Evolutionary conservation across 2,888 invertebrate species (phyloP), one percentile per base, ranked within the genome.

Genomic region (Pyrrhia umbra): DNA sequence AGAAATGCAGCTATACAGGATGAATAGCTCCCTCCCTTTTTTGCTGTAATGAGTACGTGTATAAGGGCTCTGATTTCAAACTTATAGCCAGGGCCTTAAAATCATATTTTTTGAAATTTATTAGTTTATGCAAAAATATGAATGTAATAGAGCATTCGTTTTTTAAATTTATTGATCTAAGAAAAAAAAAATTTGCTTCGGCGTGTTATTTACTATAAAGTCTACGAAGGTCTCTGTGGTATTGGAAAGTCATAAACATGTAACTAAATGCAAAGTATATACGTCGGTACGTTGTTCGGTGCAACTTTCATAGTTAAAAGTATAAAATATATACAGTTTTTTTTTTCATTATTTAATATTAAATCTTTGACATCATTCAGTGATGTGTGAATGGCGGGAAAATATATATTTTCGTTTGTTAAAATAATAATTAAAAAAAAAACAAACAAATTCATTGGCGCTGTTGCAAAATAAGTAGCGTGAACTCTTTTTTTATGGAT

Each of bases 311-410:
- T 66, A 77, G 60, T 74, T 79, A 78, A 80, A 75, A 79, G 59
- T 78, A 82, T 78, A 67, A 80, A 72, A 77, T 85, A 85, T 84
- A 82, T 81, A 85, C 82, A 85, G 13, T n/a, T 34, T 75, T 79
- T 79, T 75, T 79, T 79, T 74, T 77, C 73, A 77, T 77, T 60
- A 70, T 62, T 80, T 72, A 67, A 68, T 65, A 72, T 59, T 74
- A 66, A 68, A 72, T 78, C 78, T 82, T 81, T 75, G 77, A 79
- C 80, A 82, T 78, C 71, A 59, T 70, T 62, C 57, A 60, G 77
- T 81, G 81, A 77, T 76, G 77, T 69, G 30, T 64, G 60, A 74
- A 80, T 76, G 80, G 78, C 78, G 47, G 74, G 42, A 27, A 67
- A 74, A 63, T 52, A 77, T 30, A 67, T 46, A 50, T 60, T 52